Base-by-base conservation (phyloP, 2,797 vertebrate species). In the Falco novaeseelandiae region DNA sequence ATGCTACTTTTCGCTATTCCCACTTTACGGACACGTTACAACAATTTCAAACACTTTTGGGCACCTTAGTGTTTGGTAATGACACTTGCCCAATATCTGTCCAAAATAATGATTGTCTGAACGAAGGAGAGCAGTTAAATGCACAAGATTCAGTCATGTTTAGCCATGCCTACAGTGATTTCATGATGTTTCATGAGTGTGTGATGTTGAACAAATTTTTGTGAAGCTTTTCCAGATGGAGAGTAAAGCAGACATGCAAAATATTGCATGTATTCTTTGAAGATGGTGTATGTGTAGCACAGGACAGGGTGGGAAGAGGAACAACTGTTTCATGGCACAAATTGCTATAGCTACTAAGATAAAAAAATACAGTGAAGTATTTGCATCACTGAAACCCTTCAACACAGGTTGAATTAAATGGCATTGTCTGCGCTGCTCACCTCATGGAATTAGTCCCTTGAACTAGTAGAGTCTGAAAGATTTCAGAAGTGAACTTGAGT, bases 321-420 rank as follows among this genome's bases (percentile, higher is more conserved):
- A 71, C 69, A 85, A 78, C 66, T 81, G n/a, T 72, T 96, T 55
- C 46, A 72, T 72, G 72, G 69, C 70, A 66, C 2, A 10, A 79
- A 55, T 82, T 95, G 54, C 73, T 94, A 78, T 78, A 88, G 87
- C 46, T 88, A 65, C 85, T 62, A 79, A 71, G 42, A 94, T 69
- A 54, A 90, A 66, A 26, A 29, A 65, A 81, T 65, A 51, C 72
- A 54, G 44, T 27, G 10, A 86, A 62, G 16, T 72, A 25, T 78
- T 23, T 88, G 42, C 36, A 78, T 54, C 52, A 54, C 82, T 49
- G 44, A 85, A 89, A 83, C 9, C 52, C 23, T 91, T 83, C 58
- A 61, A 71, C 6, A 27, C 8, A 51, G 40, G 40, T 8, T 83
- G 12, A 80, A 71, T 32, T 69, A 66, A 72, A 65, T 52, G 34